These are phyloP conservation scores for Eurystomus gularis DNA, from an alignment of 2,113 vertebrate species.

Conservation along the genomic window DNA sequence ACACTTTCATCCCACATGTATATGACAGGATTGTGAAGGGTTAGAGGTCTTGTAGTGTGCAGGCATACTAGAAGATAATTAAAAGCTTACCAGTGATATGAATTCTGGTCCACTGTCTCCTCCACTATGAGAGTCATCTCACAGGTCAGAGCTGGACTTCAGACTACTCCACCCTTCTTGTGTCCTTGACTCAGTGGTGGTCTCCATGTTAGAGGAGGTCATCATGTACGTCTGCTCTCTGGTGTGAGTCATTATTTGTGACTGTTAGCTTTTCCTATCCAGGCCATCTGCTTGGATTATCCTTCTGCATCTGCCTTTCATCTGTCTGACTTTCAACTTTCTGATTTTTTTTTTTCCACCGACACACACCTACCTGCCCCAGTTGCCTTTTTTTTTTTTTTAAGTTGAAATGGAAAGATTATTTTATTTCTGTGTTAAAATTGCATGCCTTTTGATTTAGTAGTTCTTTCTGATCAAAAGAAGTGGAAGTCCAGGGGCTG, in stretches of 20 bases:
- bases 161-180: background rate
- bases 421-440: background rate
- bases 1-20: background rate
- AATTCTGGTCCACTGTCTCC: background rate
- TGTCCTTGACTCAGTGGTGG: background rate
- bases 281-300: conserved; percentile 8
- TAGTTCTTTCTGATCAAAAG: background rate
- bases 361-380: background rate
- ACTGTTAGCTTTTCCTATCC: background rate
- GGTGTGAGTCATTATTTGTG: conserved; percentile 4
- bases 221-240: background rate
- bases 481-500: background rate
- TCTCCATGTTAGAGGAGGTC: background rate
- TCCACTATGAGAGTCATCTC: background rate
- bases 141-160: background rate
- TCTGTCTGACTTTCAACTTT: background rate
- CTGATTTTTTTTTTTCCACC: background rate
- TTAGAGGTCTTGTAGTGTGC: background rate
- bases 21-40: background rate
- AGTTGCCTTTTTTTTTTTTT: background rate
- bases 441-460: background rate
- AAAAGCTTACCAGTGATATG: background rate
- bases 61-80: background rate
- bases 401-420: background rate
- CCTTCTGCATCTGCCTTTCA: background rate